Evolutionary conservation across 2,888 invertebrate species (phyloP).

Genomic region (Drosophila sordidapex): DNA sequence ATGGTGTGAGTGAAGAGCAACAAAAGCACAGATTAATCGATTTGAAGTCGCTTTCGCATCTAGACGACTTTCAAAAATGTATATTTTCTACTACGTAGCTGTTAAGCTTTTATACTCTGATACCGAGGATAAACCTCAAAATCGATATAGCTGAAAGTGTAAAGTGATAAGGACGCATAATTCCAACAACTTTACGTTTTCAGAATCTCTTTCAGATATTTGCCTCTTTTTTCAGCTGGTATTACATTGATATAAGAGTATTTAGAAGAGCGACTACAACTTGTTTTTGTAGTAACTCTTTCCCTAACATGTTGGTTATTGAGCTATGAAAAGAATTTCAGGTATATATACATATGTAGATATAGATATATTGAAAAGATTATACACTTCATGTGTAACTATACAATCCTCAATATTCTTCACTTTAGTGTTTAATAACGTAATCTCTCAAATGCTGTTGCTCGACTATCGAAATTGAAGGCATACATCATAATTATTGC

Average conservation of each 20-base stretch:
- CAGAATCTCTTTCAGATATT: not conserved
- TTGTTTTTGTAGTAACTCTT: not conserved
- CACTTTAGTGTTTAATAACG: not conserved
- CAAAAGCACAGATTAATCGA: not conserved
- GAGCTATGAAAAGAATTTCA: not conserved
- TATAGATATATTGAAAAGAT: not conserved
- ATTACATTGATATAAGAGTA: not conserved
- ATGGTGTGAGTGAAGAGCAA: not conserved
- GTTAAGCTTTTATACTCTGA: not conserved
- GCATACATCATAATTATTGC: not conserved
- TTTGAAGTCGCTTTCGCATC: not conserved
- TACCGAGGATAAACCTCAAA: not conserved
- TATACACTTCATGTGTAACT: not conserved
- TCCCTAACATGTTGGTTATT: not conserved
- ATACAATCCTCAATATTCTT: not conserved
- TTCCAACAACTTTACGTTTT: not conserved
- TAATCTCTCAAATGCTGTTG: not conserved
- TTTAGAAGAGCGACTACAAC: not conserved
- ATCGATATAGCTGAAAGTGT: not conserved
- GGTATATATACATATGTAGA: not conserved
- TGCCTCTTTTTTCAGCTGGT: not conserved
- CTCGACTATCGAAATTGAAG: not conserved
- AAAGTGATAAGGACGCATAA: not conserved
- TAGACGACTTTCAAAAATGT: not conserved
- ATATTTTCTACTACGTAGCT: too few species aligned